Conservation (phyloP, 2,113 vertebrate genomes). For the Cottus gobio region DNA sequence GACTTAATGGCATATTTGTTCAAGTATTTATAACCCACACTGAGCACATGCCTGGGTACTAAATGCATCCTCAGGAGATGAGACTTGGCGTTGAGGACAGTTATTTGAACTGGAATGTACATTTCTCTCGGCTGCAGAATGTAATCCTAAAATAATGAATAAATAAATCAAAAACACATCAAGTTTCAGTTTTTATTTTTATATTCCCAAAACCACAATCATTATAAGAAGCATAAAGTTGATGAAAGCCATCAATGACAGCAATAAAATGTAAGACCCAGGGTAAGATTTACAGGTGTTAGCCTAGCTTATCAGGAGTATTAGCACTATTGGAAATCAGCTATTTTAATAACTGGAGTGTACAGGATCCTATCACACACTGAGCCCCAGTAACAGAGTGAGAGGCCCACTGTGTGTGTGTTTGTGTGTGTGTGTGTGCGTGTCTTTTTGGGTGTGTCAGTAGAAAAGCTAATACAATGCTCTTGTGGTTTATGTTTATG, state of each 20-base stretch:
- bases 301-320: slow-evolving; percentile 27
- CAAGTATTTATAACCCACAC: slow-evolving; percentile 43
- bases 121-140: slow-evolving; percentile 30
- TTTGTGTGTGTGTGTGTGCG: not conserved
- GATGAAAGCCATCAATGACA: slow-evolving; percentile 38
- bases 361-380: slow-evolving; percentile 3
- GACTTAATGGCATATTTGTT: slow-evolving; percentile 47
- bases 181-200: slow-evolving; percentile 21
- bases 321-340: slow-evolving; percentile 18
- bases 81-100: not conserved
- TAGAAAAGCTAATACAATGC: not conserved
- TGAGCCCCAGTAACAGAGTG: not conserved
- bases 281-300: slow-evolving; percentile 39
- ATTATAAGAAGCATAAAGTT: slow-evolving; percentile 42
- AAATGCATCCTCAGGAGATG: slow-evolving; percentile 37
- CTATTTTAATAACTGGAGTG: slow-evolving; percentile 25
- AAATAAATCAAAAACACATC: slow-evolving; percentile 9
- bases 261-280: slow-evolving; percentile 27
- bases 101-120: slow-evolving; percentile 33
- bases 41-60: slow-evolving; percentile 23
- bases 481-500: no score
- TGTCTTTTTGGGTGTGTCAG: not conserved
- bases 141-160: slow-evolving; percentile 16
- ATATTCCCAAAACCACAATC: slow-evolving; percentile 9
- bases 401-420: not conserved